These are phyloP conservation scores for Chrysocyon brachyurus DNA, from an alignment of 2,797 vertebrate genomes.

Conservation along the genomic window DNA sequence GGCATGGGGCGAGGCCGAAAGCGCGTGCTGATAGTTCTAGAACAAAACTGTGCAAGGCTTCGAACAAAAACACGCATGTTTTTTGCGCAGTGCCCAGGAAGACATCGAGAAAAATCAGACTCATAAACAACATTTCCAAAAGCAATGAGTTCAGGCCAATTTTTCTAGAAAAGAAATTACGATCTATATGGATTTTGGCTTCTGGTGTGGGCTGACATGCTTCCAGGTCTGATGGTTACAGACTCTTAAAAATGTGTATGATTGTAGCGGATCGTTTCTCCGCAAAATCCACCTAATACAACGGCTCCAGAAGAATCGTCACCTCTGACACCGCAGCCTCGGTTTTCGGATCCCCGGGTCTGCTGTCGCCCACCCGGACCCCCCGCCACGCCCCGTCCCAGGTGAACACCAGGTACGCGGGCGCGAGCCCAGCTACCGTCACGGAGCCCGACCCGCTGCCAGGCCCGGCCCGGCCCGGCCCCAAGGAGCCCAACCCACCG, in stretches of 20 bases:
- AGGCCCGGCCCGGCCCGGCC: slow-evolving; percentile 1
- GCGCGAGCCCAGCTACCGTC: neutral
- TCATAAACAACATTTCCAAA: slow-evolving; percentile 19
- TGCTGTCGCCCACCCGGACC: neutral
- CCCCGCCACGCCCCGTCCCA: too few species aligned
- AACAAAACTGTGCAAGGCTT: neutral
- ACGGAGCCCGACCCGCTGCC: neutral
- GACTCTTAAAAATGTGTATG: neutral
- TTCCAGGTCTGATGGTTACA: neutral
- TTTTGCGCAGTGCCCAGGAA: neutral
- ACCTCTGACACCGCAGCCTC: neutral
- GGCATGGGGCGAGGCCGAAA: neutral
- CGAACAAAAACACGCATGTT: slow-evolving; percentile 19
- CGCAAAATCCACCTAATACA: neutral
- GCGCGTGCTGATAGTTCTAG: neutral
- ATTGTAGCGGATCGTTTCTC: neutral
- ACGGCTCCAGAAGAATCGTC: neutral
- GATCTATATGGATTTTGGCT: neutral
- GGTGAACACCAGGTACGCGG: neutral
- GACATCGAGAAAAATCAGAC: neutral
- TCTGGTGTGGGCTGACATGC: neutral
- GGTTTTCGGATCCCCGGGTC: neutral
- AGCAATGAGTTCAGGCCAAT: neutral
- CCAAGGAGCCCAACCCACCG: slow-evolving; percentile 43
- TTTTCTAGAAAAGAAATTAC: neutral